These are phyloP conservation scores for Urocolius indicus DNA, from an alignment of 2,113 vertebrate genomes.

Conservation along the genomic window DNA sequence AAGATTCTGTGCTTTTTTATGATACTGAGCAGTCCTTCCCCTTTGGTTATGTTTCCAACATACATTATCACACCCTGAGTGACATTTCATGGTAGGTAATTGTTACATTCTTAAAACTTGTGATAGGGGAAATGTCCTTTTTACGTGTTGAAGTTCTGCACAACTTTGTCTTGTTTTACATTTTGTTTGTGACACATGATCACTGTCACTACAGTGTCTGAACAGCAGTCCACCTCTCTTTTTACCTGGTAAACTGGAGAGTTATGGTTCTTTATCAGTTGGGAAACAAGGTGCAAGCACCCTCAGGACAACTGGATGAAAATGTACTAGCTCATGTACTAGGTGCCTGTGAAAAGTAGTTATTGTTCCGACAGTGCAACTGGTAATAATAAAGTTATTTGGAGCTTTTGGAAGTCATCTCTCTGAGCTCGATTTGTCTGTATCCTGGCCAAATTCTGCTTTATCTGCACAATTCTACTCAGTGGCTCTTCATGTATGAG, in stretches of 20 bases:
- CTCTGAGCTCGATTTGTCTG: neutral
- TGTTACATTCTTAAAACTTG: rapidly evolving
- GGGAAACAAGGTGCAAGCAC: neutral
- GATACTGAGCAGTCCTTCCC: constrained; percentile 93
- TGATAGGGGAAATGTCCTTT: neutral
- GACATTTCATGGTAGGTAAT: constrained; percentile 91
- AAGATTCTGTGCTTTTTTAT: constrained; percentile 93
- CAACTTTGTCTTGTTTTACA: neutral
- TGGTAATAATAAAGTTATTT: neutral
- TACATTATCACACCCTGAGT: constrained; percentile 98
- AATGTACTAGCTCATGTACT: neutral
- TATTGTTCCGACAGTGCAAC: neutral
- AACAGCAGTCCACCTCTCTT: neutral
- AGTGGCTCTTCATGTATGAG: neutral
- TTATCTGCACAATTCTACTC: neutral
- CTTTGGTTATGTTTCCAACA: constrained; percentile 93
- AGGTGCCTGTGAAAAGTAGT: neutral
- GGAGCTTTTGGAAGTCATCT: neutral
- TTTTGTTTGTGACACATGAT: neutral
- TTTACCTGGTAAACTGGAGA: neutral
- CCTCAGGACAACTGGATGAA: neutral
- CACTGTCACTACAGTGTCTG: neutral
- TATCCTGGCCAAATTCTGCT: neutral
- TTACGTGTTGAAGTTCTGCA: neutral
- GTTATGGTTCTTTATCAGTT: neutral